Percentiles rank a stretch among this genome's conserved stretches.
Conservation (phyloP, 2,113 vertebrate genomes). For the Rhineura floridana region DNA sequence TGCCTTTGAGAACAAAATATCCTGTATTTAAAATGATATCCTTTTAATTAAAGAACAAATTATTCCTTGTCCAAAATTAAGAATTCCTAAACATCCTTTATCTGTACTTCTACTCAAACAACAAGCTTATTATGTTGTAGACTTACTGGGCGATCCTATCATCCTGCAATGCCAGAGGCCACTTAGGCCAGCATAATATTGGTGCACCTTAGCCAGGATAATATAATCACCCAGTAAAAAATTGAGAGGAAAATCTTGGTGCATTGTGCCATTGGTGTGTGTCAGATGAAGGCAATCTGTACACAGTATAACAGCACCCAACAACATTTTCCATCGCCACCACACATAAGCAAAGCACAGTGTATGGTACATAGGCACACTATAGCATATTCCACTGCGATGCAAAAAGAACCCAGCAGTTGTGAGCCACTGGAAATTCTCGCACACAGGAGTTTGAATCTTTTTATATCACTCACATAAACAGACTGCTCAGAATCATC, state of each 20-base stretch:
- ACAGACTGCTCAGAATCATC: neutral
- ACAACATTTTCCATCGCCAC: too few relatives aligned
- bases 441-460: neutral
- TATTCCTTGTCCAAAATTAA: neutral
- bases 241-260: neutral
- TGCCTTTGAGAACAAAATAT: conserved; percentile 8
- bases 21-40: neutral
- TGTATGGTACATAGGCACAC: neutral
- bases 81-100: conserved; percentile 3
- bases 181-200: neutral
- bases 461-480: neutral
- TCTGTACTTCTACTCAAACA: neutral
- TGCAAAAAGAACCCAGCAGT: neutral
- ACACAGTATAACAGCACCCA: neutral
- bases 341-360: neutral
- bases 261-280: neutral
- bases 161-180: neutral
- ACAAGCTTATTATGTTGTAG: conserved; percentile 7
- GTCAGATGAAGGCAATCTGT: neutral
- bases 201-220: neutral
- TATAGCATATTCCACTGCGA: neutral
- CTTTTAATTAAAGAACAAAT: neutral
- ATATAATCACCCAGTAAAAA: neutral
- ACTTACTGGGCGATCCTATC: neutral
- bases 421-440: neutral